phyloP scores from a whole-genome alignment of 2,888 invertebrate species.

The Papilio elwesi region DNA sequence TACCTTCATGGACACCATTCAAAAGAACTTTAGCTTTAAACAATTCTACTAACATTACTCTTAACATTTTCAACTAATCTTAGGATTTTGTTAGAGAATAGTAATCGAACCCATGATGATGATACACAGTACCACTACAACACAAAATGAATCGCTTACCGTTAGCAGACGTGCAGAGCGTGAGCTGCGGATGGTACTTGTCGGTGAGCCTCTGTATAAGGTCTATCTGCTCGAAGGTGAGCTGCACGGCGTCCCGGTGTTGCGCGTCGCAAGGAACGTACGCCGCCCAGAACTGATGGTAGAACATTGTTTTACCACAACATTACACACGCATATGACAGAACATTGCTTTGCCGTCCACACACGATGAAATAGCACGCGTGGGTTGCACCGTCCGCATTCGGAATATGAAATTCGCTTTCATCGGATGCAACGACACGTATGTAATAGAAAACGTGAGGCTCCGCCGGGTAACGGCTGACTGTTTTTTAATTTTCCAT shows the following conservation, averaged over 20 bases:
- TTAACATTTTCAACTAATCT: no score
- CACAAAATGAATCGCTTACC: conserved; percentile 76
- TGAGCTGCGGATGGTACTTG: conserved; percentile 90
- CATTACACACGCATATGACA: neutral
- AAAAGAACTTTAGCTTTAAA: no score
- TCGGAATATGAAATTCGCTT: conserved; percentile 61
- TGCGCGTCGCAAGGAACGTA: conserved; percentile 93
- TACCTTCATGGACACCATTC: no score
- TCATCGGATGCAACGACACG: conserved; percentile 56
- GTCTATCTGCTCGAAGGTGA: conserved; percentile 94
- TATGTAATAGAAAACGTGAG: conserved; percentile 56
- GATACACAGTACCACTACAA: neutral
- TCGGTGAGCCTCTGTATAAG: conserved; percentile 92
- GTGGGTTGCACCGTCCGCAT: conserved; percentile 57
- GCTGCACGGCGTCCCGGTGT: conserved; percentile 92
- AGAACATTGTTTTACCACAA: conserved; percentile 44
- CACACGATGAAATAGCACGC: conserved; percentile 65
- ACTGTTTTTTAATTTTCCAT: conserved; percentile 27
- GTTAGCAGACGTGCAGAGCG: conserved; percentile 90
- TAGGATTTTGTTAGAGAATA: no score
- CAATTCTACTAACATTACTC: no score
- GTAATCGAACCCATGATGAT: neutral
- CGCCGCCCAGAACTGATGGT: conserved; percentile 92
- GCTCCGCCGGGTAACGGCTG: conserved; percentile 40
- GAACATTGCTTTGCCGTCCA: conserved; percentile 49